These are phyloP conservation scores for Clepsis dumicolana DNA, from an alignment of 2,888 invertebrate species.

Conservation along the genomic window DNA sequence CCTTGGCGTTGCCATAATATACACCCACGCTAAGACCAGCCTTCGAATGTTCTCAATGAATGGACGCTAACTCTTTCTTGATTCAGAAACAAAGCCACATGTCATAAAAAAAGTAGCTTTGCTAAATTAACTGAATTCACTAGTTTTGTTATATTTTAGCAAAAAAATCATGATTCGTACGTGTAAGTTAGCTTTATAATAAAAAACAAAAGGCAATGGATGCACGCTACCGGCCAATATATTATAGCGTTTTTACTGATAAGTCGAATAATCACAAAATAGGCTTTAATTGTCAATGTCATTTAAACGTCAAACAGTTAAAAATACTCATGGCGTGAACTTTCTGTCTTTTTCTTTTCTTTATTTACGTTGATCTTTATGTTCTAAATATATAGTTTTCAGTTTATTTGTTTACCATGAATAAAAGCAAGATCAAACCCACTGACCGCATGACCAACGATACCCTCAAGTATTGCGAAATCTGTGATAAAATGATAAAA, in stretches of 20 bases:
- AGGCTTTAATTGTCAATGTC: background rate
- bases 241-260: constrained; percentile 2
- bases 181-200: constrained; percentile 28
- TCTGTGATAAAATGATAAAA: constrained; percentile 59
- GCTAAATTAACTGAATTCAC: background rate
- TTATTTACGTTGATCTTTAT: constrained; percentile 41
- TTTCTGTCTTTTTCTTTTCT: constrained; percentile 31
- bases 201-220: background rate
- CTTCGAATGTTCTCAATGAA: background rate
- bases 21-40: constrained; percentile 8
- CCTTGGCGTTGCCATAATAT: background rate
- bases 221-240: background rate
- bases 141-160: background rate
- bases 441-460: constrained; percentile 39
- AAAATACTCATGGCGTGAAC: background rate
- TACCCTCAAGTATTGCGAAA: constrained; percentile 53
- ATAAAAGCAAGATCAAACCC: constrained; percentile 44
- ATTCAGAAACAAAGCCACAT: background rate
- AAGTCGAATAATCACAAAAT: background rate
- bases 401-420: constrained; percentile 45
- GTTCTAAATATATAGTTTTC: constrained; percentile 8
- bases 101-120: background rate
- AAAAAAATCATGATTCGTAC: background rate
- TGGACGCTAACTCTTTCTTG: background rate
- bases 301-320: constrained; percentile 9